These are phyloP conservation scores for Chrysochloris asiatica DNA, from an alignment of 2,113 vertebrate species.

Conservation along the genomic window DNA sequence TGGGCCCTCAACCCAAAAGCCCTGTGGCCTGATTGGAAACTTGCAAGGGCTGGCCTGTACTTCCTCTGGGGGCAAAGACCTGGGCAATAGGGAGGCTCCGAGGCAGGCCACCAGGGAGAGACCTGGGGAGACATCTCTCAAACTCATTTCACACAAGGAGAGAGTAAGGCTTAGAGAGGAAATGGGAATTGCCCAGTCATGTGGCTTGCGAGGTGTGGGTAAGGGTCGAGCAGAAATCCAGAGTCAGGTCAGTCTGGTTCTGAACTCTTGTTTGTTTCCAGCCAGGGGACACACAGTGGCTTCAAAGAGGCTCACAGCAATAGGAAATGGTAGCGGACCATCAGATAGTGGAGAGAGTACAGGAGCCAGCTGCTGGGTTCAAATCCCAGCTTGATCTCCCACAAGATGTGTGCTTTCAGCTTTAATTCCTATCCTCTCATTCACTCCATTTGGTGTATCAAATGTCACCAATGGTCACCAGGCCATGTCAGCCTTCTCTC, in stretches of 20 bases:
- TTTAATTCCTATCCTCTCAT: too few relatives aligned
- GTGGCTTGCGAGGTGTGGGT: background rate
- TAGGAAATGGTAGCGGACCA: too few relatives aligned
- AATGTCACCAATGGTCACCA: too few relatives aligned
- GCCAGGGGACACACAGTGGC: background rate
- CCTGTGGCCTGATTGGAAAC: conserved; percentile 11
- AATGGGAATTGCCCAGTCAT: background rate
- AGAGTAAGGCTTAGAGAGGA: background rate
- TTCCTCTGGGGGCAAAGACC: background rate
- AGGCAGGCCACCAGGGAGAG: fast-evolving
- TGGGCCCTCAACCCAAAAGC: conserved; percentile 33
- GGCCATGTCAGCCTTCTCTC: too few relatives aligned
- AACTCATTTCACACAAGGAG: background rate
- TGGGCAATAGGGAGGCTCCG: background rate
- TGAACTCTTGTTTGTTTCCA: background rate
- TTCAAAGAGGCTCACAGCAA: background rate
- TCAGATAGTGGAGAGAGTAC: too few relatives aligned
- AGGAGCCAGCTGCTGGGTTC: background rate
- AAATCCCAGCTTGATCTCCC: background rate
- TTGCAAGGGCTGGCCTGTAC: background rate
- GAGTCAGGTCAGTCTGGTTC: background rate
- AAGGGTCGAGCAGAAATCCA: background rate
- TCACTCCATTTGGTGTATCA: too few relatives aligned
- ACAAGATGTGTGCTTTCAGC: background rate
- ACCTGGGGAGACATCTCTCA: background rate